Evolutionary conservation across 2,888 invertebrate genomes (phyloP).

Genomic region (Phragmatobia fuliginosa): DNA sequence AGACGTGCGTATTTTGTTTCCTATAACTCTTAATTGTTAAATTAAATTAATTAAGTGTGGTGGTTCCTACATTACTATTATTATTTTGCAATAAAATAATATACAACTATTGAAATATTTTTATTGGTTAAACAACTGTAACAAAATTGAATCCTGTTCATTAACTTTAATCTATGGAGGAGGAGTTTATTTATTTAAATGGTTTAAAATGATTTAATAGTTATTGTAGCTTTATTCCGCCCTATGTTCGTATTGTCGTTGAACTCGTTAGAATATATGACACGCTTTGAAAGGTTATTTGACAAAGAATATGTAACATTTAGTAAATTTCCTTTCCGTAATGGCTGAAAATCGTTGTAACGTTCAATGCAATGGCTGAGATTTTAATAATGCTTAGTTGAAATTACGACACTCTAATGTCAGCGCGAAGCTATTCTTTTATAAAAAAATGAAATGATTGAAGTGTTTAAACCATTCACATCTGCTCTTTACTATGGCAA

Average conservation of each 20-base stretch:
- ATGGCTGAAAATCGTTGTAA: background rate
- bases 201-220: background rate
- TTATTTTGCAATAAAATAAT: background rate
- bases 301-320: background rate
- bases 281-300: background rate
- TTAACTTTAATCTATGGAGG: background rate
- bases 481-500: too few relatives aligned
- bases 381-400: background rate
- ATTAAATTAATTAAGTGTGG: slow-evolving; percentile 8
- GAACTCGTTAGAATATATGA: background rate
- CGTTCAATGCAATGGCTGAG: background rate
- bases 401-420: background rate
- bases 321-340: background rate
- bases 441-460: too few relatives aligned
- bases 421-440: too few relatives aligned
- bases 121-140: background rate
- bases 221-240: background rate
- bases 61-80: slow-evolving; percentile 27
- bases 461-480: too few relatives aligned
- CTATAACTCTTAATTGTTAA: slow-evolving; percentile 10
- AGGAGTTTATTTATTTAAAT: background rate
- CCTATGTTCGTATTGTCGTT: background rate
- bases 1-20: slow-evolving; percentile 18
- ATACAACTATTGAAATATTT: background rate
- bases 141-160: background rate